A percentile compares a stretch with the other conserved stretches of the same genome.
phyloP scores from a whole-genome alignment of 2,888 invertebrate genomes.

The Aelia acuminata region DNA sequence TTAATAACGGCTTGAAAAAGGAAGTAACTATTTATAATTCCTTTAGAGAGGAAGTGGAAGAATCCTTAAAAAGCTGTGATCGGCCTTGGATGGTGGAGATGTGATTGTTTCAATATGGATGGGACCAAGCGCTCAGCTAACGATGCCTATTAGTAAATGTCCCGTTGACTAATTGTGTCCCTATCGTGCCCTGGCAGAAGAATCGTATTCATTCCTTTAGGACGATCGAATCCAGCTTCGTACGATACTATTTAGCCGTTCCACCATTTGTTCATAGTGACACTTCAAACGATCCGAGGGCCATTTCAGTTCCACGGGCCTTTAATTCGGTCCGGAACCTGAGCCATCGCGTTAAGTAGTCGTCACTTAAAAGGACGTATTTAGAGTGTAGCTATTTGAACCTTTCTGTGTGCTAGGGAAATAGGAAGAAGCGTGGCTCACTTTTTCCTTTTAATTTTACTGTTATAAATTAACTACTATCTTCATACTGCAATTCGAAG shows the following conservation, averaged over 20 bases:
- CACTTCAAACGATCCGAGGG: not conserved
- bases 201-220: not conserved
- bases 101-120: constrained; percentile 4
- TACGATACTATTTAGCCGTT: not conserved
- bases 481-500: no score
- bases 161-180: not conserved
- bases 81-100: not conserved
- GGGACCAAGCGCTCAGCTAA: not conserved
- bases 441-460: no score
- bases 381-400: not conserved
- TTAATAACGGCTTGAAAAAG: not conserved
- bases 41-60: not conserved
- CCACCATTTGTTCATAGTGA: not conserved
- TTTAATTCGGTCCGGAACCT: not conserved
- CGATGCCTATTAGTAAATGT: not conserved
- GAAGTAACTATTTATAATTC: not conserved
- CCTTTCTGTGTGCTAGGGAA: not conserved
- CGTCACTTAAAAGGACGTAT: not conserved
- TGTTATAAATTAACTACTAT: no score
- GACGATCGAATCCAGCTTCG: not conserved
- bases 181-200: not conserved
- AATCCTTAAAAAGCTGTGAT: not conserved
- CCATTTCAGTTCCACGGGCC: not conserved
- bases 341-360: not conserved
- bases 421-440: no score